Evolutionary conservation across 2,797 vertebrate genomes (phyloP).

Genomic region (Gastrophryne carolinensis): DNA sequence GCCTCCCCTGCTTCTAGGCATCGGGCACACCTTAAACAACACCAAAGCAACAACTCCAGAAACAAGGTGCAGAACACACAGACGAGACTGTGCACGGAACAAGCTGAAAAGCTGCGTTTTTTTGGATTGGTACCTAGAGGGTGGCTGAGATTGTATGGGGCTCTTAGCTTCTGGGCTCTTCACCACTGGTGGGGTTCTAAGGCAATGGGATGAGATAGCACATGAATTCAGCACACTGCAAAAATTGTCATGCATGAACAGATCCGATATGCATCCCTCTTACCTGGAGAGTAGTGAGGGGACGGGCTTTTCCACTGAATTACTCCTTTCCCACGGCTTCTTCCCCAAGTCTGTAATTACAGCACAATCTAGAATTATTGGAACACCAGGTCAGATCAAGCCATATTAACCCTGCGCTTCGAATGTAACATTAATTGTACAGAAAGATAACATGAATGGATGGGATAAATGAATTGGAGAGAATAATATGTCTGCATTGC

Average conservation of each 20-base stretch:
- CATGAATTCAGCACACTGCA: conserved; percentile 56
- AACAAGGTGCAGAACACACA: background rate
- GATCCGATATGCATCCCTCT: conserved; percentile 39
- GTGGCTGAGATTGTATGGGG: conserved; percentile 74
- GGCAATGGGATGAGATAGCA: conserved; percentile 71
- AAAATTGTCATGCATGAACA: conserved; percentile 40
- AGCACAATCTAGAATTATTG: conserved; percentile 1
- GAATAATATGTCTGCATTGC: too few relatives aligned
- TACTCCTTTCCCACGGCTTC: conserved; percentile 97
- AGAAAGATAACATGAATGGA: too few relatives aligned
- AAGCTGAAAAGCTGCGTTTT: conserved; percentile 50
- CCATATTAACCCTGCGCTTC: too few relatives aligned
- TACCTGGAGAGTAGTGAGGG: conserved; percentile 89
- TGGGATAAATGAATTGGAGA: background rate
- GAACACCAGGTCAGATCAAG: background rate
- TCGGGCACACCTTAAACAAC: background rate
- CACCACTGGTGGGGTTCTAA: conserved; percentile 73
- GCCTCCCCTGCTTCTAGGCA: background rate
- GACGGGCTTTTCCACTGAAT: conserved; percentile 90
- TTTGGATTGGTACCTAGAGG: conserved; percentile 70
- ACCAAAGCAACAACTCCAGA: background rate
- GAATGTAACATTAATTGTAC: too few relatives aligned
- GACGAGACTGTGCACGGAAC: conserved; percentile 55
- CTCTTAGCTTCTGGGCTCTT: conserved; percentile 80
- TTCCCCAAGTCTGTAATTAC: conserved; percentile 81